Base-by-base conservation (phyloP, 1,140 invertebrate genomes). In the Zaprionus nigranus region DNA sequence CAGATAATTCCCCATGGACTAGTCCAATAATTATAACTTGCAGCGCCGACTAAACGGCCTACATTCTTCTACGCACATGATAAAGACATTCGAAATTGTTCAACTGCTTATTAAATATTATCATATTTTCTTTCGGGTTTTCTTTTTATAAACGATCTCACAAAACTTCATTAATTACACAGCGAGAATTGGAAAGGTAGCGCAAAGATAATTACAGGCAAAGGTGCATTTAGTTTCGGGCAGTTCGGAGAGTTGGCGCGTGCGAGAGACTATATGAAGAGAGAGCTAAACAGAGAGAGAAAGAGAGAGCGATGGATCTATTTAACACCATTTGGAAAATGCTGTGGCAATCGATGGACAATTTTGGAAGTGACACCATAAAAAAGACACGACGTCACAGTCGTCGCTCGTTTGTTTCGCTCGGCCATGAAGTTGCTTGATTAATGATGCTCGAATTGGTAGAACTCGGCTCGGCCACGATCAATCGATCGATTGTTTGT, bases 121-220 rank as follows among this genome's bases (percentile, higher is more conserved):
- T 88, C 72, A 88, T 83, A 71, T 57, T 62, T 77, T 65, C 53
- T n/a, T 59, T 69, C 20, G 46, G 9, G 11, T 22, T 49, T 22
- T 49, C 46, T 49, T 20, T 46, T 17, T 56, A 34, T 62, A 43
- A 69, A 34, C 30, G 77, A 82, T 84, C 67, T 53, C 34, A 57
- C n/a, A 30, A 76, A 77, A 83, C 38, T 81, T 78, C 84, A 87
- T 87, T 87, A 87, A 87, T 87, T 73, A 88, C 61, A 75, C 17
- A 46, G 28, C 72, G 57, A 61, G 63, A 60, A 53, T 71, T n/a
- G 34, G 51, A 30, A 67, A 49, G 43, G 43, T 46, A 46, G 40
- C 40, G n/a, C 40, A 38, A 24, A 77, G 65, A 80, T 86, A 86
- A 86, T 86, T 80, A 81, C 20, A 64, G 54, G 68, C 59, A 72